Conservation (phyloP, 1,140 invertebrate genomes). For the Cotesia typhae region DNA sequence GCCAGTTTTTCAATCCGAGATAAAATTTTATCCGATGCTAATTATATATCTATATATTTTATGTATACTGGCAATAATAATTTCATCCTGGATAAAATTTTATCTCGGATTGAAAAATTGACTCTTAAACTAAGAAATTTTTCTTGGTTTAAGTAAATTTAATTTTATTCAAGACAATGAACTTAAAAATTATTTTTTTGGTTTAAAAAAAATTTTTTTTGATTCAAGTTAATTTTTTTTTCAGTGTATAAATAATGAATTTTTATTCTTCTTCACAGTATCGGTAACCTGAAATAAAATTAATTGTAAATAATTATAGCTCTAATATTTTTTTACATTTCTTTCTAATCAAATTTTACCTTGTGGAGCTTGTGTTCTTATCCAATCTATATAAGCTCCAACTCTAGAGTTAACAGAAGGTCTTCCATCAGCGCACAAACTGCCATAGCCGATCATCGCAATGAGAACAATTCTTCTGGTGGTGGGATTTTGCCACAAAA, state of each 20-base stretch:
- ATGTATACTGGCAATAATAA: too few species aligned
- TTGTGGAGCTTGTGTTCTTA: slow-evolving; percentile 49
- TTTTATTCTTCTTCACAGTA: slow-evolving; percentile 13
- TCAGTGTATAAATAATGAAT: not conserved
- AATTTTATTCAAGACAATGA: too few species aligned
- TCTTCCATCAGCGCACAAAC: slow-evolving; percentile 60
- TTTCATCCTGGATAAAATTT: too few species aligned
- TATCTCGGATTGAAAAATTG: too few species aligned
- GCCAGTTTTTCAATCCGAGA: too few species aligned
- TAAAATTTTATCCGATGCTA: too few species aligned
- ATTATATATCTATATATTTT: too few species aligned
- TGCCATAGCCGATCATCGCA: slow-evolving; percentile 69
- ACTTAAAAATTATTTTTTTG: too few species aligned
- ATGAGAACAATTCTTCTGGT: slow-evolving; percentile 60
- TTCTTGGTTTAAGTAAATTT: not conserved
- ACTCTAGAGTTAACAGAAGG: slow-evolving; percentile 69
- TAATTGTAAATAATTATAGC: not conserved
- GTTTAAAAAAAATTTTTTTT: too few species aligned
- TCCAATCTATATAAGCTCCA: slow-evolving; percentile 67
- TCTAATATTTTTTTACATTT: not conserved
- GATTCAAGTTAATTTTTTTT: not conserved
- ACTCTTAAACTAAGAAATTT: not conserved
- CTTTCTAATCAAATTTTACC: slow-evolving; percentile 45
- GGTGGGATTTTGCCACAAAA: slow-evolving; percentile 68
- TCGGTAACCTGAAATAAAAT: slow-evolving; percentile 4